Base-by-base conservation (phyloP, 2,113 vertebrate genomes). In the Australoheros scitulus region DNA sequence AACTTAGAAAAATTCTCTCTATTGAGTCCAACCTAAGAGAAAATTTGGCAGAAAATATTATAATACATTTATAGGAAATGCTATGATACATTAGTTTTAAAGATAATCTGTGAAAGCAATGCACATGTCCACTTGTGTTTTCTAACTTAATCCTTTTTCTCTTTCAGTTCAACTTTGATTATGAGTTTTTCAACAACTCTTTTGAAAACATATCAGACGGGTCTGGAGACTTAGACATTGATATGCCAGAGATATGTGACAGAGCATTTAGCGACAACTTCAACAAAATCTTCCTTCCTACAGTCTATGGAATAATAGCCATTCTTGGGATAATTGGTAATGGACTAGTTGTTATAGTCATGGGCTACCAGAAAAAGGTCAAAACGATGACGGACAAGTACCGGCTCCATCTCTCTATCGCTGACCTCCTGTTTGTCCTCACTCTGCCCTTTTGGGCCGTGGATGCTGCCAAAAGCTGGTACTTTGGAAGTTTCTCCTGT, bases 381-480 rank as follows among this genome's bases (percentile, higher is more conserved):
- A 97, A 95, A 86, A 98, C 96, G 76, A 99, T 99, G 98, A 99
- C 98, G 0, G 98, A 99, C 93, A 99, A 99, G 89, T 99, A 99
- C 93, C 95, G 98, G 83, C 94, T 99, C 24, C 98, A 99, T 77
- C 96, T 99, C 63, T 99, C 98, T 0, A 97, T 99, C 77, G 98
- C 98, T 1, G 98, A 99, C 83, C 97, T 99, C 18, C 95, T 99
- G 41, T 97, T 99, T 2, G 97, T 99, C 76, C 86, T 99, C 92
- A 98, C 97, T 0, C 95, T 99, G 76, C 98, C 98, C 2, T 99
- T 99, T 94, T 99, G 98, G 97, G 97, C 98, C 0, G 97, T 98
- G 72, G 98, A 99, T 47, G 97, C 97, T 0, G 96, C 94, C 74
- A 96, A 95, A 43, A 91, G 83, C 85, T 99, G 98, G 98, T 97